Evolutionary conservation across 2,797 vertebrate genomes (phyloP), one percentile per base, ranked within the genome.

Genomic region (Amphiprion clarkii): DNA sequence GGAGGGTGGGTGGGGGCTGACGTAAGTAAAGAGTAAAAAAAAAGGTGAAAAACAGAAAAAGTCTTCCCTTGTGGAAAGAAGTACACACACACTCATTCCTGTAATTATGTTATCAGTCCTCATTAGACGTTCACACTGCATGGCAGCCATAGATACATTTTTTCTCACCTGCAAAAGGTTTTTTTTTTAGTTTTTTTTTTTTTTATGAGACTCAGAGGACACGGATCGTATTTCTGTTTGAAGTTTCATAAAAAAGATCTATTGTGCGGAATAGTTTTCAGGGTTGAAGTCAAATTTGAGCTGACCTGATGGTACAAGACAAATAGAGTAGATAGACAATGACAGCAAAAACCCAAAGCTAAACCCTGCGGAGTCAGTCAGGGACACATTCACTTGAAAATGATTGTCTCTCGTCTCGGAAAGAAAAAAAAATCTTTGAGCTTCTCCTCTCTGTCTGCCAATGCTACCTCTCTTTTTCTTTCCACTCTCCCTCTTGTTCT

Each of bases 61-160:
- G 16, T 10, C 14, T 11, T 27, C 11, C 8, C 6, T 57, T 65
- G 71, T 79, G 61, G 16, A 70, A 67, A 55, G 13, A 46, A 40
- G 51, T 27, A 27, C 27, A 27, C 27, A 27, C 27, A n/a, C 29
- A 75, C 31, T 11, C 0, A 0, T 12, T 44, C 39, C 21, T 64
- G 33, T 73, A 71, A 53, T 76, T 33, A 66, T 72, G 7, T 42
- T 31, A 74, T 78, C 52, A 63, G 6, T 69, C 61, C 64, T 73
- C 46, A 55, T 70, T 44, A 59, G 19, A 46, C 10, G 36, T 42
- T 65, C 17, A 54, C 13, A 23, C 39, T 36, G 31, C 42, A 69
- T 57, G 39, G 25, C 48, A 40, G 51, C 61, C n/a, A 23, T n/a
- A 16, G 6, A 52, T 54, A 53, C 4, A 29, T n/a, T 55, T 44